phyloP scores from a whole-genome alignment of 2,888 invertebrate species.

The Xanthia icteritia region DNA sequence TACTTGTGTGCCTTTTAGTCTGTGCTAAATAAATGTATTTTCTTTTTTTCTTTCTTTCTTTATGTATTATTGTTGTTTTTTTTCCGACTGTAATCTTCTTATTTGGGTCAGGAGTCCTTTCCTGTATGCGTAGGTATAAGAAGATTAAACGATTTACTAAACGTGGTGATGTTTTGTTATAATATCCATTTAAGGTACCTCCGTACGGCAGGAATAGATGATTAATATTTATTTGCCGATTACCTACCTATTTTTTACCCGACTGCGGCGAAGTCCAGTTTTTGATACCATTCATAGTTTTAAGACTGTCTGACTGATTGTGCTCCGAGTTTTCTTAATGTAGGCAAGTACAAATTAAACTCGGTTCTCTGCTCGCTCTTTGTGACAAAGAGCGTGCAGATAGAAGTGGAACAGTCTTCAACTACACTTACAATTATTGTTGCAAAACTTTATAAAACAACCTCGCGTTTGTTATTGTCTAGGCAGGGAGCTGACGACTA shows the following conservation, averaged over 20 bases:
- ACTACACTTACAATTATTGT: constrained; percentile 2
- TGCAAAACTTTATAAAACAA: constrained; percentile 22
- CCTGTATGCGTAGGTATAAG: too few relatives aligned
- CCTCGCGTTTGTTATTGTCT: constrained; percentile 2
- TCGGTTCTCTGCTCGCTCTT: neutral
- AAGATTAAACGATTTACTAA: neutral
- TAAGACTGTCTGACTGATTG: neutral
- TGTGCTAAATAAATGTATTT: too few relatives aligned
- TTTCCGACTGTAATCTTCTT: too few relatives aligned
- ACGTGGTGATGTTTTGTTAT: neutral
- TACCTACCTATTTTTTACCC: neutral
- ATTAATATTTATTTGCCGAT: neutral
- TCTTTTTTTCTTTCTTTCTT: too few relatives aligned
- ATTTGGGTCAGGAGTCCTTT: neutral
- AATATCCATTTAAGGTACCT: neutral
- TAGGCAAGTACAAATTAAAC: neutral
- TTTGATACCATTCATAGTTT: neutral
- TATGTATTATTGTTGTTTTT: too few relatives aligned
- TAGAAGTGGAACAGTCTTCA: constrained; percentile 8
- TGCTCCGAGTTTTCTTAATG: neutral
- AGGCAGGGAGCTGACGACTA: neutral
- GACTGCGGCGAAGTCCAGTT: neutral
- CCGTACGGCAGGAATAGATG: too few relatives aligned
- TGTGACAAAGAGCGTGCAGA: neutral
- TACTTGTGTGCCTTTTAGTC: too few relatives aligned